A percentile compares a stretch with the other conserved stretches of the same genome.
phyloP scores from a whole-genome alignment of 2,113 vertebrate genomes.

The Poicephalus meyeri region DNA sequence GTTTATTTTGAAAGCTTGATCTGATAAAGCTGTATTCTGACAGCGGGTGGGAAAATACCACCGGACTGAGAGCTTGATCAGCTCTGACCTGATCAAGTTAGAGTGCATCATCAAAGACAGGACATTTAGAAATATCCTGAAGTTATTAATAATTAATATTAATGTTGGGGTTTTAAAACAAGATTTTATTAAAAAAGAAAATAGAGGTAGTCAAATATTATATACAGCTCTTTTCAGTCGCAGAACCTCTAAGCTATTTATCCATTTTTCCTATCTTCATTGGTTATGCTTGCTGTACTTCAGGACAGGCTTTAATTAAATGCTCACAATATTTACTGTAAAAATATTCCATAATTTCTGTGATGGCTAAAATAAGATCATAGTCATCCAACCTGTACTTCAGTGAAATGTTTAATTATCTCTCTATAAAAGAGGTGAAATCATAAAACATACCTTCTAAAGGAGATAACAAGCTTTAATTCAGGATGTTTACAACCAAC shows the following conservation, averaged over 20 bases:
- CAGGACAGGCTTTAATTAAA: slow-evolving; percentile 39
- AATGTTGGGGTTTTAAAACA: neutral
- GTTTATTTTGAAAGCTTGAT: neutral
- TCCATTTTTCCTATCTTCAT: neutral
- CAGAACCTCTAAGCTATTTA: neutral
- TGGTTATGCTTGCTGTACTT: slow-evolving; percentile 17
- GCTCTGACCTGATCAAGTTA: neutral
- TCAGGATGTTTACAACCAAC: slow-evolving; percentile 56
- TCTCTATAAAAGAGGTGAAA: slow-evolving; percentile 44
- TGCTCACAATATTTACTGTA: slow-evolving; percentile 24
- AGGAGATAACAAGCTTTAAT: slow-evolving; percentile 67
- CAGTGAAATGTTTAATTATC: slow-evolving; percentile 55
- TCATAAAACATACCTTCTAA: slow-evolving; percentile 47
- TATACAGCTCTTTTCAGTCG: neutral
- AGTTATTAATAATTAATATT: neutral
- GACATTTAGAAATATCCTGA: neutral
- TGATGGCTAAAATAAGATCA: slow-evolving; percentile 49
- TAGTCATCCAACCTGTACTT: slow-evolving; percentile 29
- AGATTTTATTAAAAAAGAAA: neutral
- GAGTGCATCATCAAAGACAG: neutral
- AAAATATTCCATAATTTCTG: slow-evolving; percentile 47
- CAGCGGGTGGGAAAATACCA: neutral
- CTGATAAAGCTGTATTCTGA: neutral
- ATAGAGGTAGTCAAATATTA: neutral
- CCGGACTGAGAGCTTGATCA: neutral